Evolutionary conservation across 2,797 vertebrate genomes (phyloP), one percentile per base, ranked within the genome.

Genomic region (Etheostoma perlongum): DNA sequence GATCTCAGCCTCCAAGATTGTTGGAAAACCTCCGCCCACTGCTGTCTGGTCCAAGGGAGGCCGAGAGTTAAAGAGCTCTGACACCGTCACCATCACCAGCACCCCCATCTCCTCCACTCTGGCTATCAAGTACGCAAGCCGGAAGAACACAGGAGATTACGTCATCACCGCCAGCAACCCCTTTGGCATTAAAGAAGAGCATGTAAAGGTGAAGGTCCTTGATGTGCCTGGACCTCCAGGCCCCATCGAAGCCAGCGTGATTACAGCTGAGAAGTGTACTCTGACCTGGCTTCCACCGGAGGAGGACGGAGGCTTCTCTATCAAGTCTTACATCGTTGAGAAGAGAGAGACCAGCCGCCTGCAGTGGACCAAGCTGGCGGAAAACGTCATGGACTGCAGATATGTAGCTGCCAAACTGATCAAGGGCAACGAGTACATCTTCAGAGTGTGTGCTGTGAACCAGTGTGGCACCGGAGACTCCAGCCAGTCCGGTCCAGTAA

Each of bases 341-440:
- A 99, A 99, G 93, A 97, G 98, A 94, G 98, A 99, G 94, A 99
- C 98, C 46, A 98, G 98, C 65, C 96, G 98, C 58, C 95, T 99
- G 61, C 96, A 99, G 84, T 99, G 98, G 98, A 99, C 98, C 72
- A 94, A 97, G 87, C 90, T 99, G 65, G 96, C 98, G 65, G 98
- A 99, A 92, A 96, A 99, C 74, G 84, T 99, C 60, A 90, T 97
- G 88, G 95, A 97, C 89, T 99, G 98, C 86, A 96, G 98, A 90
- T 94, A 95, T 78, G 93, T 98, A 83, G 96, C 96, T 59, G 94
- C 89, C 89, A 99, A 99, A 89, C 94, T 99, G 58, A 99, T 99
- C 90, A 97, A 98, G 91, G 98, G 98, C 93, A 99, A 99, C 49
- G 98, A 99, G 82, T 99, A 99, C 83, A 93, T 99, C 92, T 99